Base-by-base conservation (phyloP, 2,888 invertebrate species). In the Tenthredo mesomela region DNA sequence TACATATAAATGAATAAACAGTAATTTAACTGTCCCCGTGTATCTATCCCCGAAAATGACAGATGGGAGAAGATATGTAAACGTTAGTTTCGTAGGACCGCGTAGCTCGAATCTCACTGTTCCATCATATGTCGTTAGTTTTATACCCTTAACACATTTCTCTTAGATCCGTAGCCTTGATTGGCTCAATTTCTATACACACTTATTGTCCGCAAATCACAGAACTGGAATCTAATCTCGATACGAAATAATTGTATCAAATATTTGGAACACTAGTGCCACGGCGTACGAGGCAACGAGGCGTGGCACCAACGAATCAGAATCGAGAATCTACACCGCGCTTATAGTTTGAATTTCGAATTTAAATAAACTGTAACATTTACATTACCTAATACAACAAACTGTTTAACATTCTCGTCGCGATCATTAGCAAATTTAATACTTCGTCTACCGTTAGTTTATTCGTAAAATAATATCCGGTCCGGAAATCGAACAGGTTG, bases 241-340 rank as follows among this genome's bases (percentile, higher is more conserved):
- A 58, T 58, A 10, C 61, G 80, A 65, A 61, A 80, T 18, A 43
- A 40, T 37, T 61, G 61, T 61, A 29, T 21, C 61, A 43, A 7
- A 43, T 61, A 25, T 25, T n/a, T 7, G 80, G 80, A 80, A 80
- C 80, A 80, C 77, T 15, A 12, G 21, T 43, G 80, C 40, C 54
- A 54, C 54, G 77, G 77, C n/a, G 50, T 21, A 54, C 75, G 75
- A 47, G n/a, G 77, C 33, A 61, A 33, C 61, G 80, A 80, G 80
- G 80, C 65, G 80, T 80, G 80, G 80, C 80, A 80, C 40, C 37
- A 80, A 58, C 80, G 40, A 37, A 80, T 80, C 37, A 12, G n/a
- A 61, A 61, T 61, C 10, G 54, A 43, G 65, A 25, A 40, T 12
- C 18, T 0, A 6, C 4, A 40, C 21, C 65, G 80, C 80, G 80